Evolutionary conservation across 1,140 invertebrate species (phyloP).

Genomic region (Pissodes strobi): DNA sequence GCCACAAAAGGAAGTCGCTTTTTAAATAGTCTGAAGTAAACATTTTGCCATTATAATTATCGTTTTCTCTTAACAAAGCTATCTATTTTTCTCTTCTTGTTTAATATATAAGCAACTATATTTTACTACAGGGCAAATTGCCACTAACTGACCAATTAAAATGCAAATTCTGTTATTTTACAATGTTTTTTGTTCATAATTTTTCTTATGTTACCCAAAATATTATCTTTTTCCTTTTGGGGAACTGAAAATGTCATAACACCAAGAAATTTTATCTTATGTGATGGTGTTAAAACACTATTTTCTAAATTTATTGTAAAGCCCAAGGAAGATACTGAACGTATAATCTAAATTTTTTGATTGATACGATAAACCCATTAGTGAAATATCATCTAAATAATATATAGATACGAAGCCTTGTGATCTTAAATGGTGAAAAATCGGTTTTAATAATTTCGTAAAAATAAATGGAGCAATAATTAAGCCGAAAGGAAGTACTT

Average conservation of each 20-base stretch:
- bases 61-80: neutral
- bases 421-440: slow-evolving; percentile 6
- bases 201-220: neutral
- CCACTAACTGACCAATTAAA: neutral
- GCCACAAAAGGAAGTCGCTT: slow-evolving; percentile 10
- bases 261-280: neutral
- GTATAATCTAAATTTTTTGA: neutral
- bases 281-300: neutral
- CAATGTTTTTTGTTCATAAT: neutral
- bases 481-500: slow-evolving; percentile 22
- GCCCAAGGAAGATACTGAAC: neutral
- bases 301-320: slow-evolving; percentile 13
- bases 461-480: slow-evolving; percentile 20
- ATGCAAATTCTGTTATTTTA: slow-evolving; percentile 7
- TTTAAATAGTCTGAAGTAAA: neutral
- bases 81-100: neutral
- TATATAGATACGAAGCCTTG: slow-evolving; percentile 10
- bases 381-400: slow-evolving; percentile 13
- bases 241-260: slow-evolving; percentile 2
- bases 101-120: slow-evolving; percentile 12
- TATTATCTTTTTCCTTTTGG: neutral
- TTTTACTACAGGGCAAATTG: slow-evolving; percentile 9
- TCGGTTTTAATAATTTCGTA: no score
- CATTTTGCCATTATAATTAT: slow-evolving; percentile 6
- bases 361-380: neutral